Conservation (phyloP, 2,888 invertebrate genomes). For the Acanthacorydalis orientalis region DNA sequence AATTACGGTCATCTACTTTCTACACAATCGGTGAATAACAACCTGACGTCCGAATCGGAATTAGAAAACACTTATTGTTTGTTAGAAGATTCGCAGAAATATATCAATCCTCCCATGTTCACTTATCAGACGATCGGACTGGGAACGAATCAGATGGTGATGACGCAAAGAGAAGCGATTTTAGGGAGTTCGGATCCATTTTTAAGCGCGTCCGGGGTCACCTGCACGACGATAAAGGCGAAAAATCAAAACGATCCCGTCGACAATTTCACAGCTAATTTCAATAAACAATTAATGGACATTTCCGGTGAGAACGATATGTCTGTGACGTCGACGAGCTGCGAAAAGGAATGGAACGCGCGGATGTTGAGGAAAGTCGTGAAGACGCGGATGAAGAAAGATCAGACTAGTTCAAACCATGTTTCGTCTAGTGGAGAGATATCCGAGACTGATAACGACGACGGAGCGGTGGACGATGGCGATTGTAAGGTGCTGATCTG, state of each 20-base stretch:
- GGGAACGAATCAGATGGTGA: slow-evolving; percentile 24
- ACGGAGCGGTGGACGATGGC: slow-evolving; percentile 12
- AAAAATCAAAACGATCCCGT: background rate
- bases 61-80: background rate
- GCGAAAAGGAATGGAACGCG: background rate
- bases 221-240: background rate
- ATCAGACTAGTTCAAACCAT: too few species aligned
- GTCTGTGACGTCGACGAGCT: background rate
- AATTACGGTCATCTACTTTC: slow-evolving; percentile 20
- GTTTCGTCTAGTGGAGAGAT: background rate
- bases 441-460: slow-evolving; percentile 9
- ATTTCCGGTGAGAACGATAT: slow-evolving; percentile 1
- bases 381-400: too few species aligned
- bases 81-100: background rate
- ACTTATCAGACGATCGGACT: background rate
- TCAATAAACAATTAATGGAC: slow-evolving; percentile 8
- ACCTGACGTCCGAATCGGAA: slow-evolving; percentile 10
- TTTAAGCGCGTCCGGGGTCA: slow-evolving; percentile 10
- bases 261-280: slow-evolving; percentile 4
- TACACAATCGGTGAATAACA: slow-evolving; percentile 15
- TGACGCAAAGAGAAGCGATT: slow-evolving; percentile 26
- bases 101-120: slow-evolving; percentile 6
- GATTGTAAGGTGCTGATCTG: slow-evolving; percentile 34
- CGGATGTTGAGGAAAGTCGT: too few species aligned
- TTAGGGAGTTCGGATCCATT: slow-evolving; percentile 19